Percentiles rank a stretch among this genome's conserved stretches.
These are phyloP conservation scores for Charadrius vociferus DNA, from an alignment of 2,113 vertebrate genomes.

Conservation along the genomic window DNA sequence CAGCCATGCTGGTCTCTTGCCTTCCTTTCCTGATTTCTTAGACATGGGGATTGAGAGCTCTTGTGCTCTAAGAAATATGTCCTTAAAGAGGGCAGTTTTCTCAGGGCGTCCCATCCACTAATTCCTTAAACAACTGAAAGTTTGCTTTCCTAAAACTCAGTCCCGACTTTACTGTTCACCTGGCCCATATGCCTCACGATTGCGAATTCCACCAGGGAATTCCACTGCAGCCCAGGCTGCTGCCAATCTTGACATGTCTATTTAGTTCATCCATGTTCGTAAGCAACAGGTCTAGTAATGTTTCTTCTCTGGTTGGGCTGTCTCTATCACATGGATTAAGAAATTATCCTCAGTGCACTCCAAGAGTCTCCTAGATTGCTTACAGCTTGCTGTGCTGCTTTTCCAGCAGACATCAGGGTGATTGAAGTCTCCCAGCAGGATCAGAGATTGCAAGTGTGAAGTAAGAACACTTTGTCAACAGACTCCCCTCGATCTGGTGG, in stretches of 20 bases:
- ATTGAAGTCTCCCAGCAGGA: neutral
- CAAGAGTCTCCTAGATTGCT: neutral
- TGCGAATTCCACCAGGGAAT: neutral
- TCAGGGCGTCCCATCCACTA: neutral
- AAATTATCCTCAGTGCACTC: neutral
- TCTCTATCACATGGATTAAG: neutral
- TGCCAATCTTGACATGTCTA: neutral
- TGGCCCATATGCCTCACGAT: neutral
- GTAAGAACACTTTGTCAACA: neutral
- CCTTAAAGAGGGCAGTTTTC: neutral
- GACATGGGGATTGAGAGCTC: neutral
- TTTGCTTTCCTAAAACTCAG: neutral
- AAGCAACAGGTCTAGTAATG: neutral
- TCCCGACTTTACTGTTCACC: neutral
- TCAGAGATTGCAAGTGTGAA: neutral
- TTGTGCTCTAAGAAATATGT: neutral
- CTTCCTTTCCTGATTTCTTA: neutral
- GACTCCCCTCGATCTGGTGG: fast-evolving
- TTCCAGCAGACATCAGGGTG: neutral
- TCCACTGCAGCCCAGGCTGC: neutral
- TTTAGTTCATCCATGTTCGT: neutral
- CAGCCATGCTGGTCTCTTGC: neutral
- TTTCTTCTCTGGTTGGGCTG: neutral
- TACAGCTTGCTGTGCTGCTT: neutral
- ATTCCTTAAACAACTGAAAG: neutral